phyloP scores from a whole-genome alignment of 2,113 vertebrate genomes.

The Corydoras sp. region DNA sequence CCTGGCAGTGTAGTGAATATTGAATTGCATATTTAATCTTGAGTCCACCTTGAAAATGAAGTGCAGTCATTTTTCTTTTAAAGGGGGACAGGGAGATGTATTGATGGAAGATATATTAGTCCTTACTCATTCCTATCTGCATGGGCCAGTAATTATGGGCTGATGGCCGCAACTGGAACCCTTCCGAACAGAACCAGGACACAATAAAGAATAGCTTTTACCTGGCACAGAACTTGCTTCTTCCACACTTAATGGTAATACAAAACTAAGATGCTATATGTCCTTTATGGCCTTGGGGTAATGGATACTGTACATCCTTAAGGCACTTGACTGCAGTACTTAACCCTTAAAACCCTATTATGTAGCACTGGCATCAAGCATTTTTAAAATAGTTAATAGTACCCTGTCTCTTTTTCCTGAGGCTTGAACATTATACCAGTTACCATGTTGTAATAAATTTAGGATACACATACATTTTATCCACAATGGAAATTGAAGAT shows the following conservation, averaged over 20 bases:
- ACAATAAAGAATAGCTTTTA: conserved; percentile 8
- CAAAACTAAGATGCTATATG: neutral
- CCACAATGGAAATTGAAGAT: no score
- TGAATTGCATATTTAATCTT: conserved; percentile 43
- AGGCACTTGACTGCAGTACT: neutral
- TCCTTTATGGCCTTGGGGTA: neutral
- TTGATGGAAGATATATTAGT: conserved; percentile 41
- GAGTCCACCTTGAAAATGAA: conserved; percentile 54
- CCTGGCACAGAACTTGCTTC: conserved; percentile 1
- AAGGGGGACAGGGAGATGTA: conserved; percentile 56
- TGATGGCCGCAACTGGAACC: conserved; percentile 20
- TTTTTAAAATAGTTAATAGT: no score
- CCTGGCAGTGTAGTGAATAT: conserved; percentile 41
- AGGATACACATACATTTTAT: no score
- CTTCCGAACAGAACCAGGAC: conserved; percentile 10
- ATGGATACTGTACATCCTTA: no score
- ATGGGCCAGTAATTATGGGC: conserved; percentile 30
- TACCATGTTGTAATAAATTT: no score
- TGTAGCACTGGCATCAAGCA: no score
- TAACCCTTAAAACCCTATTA: neutral
- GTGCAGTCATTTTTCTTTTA: conserved; percentile 52
- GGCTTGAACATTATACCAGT: no score
- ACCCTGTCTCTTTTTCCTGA: no score
- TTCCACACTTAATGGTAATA: conserved; percentile 12
- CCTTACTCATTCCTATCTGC: conserved; percentile 17